These are phyloP conservation scores for Pterophyllum scalare DNA, from an alignment of 2,113 vertebrate species.

Conservation along the genomic window DNA sequence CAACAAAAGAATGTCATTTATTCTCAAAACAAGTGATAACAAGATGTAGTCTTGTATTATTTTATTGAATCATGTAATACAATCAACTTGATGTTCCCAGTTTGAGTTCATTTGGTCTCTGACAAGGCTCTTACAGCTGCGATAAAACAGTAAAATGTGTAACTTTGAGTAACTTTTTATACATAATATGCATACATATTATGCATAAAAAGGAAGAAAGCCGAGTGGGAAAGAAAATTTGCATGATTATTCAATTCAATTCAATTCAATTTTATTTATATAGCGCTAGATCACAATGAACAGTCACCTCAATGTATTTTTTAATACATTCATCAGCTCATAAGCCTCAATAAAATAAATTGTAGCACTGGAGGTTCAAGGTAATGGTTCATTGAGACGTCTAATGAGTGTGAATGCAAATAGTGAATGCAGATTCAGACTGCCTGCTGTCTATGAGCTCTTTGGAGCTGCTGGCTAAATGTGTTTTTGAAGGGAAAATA, in stretches of 20 bases:
- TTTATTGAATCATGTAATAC: not conserved
- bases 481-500: not conserved
- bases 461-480: not conserved
- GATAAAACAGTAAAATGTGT: not conserved
- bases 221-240: too few relatives aligned
- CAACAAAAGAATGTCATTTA: not conserved
- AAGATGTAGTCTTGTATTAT: not conserved
- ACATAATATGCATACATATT: too few relatives aligned
- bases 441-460: not conserved
- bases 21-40: not conserved
- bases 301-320: not conserved
- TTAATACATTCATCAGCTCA: not conserved
- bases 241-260: too few relatives aligned
- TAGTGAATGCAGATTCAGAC: not conserved
- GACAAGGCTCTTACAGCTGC: not conserved
- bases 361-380: not conserved
- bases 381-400: not conserved
- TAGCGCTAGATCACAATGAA: too few relatives aligned
- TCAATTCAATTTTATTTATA: too few relatives aligned
- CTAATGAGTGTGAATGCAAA: not conserved
- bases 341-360: not conserved
- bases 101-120: not conserved
- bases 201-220: not conserved
- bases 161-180: not conserved
- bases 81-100: not conserved